Conservation (phyloP, 2,797 vertebrate species). For the Semotilus atromaculatus region DNA sequence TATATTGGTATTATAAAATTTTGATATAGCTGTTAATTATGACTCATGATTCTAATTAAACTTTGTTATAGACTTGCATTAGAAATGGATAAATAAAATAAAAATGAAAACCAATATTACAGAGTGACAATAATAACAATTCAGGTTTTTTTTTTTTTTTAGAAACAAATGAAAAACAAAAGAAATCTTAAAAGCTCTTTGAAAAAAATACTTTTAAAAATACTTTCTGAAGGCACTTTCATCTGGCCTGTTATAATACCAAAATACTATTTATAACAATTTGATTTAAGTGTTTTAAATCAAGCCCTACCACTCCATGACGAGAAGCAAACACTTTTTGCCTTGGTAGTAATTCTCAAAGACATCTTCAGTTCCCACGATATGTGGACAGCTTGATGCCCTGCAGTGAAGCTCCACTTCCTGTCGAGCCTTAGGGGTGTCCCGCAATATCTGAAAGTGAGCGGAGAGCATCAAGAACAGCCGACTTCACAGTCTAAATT, state of each 20-base stretch:
- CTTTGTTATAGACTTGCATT: background rate
- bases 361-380: constrained; percentile 87
- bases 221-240: background rate
- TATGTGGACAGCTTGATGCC: constrained; percentile 87
- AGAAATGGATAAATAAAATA: too few relatives aligned
- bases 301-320: constrained; percentile 92
- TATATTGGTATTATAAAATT: too few relatives aligned
- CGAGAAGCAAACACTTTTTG: constrained; percentile 90
- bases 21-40: too few relatives aligned
- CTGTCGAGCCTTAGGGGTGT: constrained; percentile 88
- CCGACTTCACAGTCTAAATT: background rate
- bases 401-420: constrained; percentile 92
- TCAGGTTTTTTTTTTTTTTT: background rate
- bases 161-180: background rate
- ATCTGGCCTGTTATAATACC: background rate
- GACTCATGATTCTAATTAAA: too few relatives aligned
- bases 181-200: background rate
- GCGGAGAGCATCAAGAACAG: background rate
- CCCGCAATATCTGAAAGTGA: constrained; percentile 85
- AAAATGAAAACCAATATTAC: background rate
- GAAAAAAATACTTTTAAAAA: background rate
- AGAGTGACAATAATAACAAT: background rate
- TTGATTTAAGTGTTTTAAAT: background rate
- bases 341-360: constrained; percentile 92
- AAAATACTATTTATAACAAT: background rate